These are phyloP conservation scores for Thalpophila matura DNA, from an alignment of 2,888 invertebrate species.

Conservation along the genomic window DNA sequence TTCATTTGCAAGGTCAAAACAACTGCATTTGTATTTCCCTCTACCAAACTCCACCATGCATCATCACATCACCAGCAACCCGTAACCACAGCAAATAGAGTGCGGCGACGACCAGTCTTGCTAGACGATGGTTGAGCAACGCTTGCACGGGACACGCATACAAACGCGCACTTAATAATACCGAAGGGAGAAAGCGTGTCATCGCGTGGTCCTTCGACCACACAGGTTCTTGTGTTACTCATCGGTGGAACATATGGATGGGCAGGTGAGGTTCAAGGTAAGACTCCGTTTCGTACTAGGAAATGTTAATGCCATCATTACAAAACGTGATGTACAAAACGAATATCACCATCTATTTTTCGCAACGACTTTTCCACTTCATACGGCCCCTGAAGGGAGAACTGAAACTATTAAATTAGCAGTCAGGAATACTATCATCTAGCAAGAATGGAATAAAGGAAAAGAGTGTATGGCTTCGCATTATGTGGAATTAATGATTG, in stretches of 20 bases:
- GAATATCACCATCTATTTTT: no score
- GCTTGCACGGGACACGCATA: slow-evolving; percentile 62
- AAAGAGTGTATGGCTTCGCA: no score
- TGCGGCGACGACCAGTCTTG: slow-evolving; percentile 35
- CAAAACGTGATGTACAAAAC: no score
- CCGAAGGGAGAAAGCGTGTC: slow-evolving; percentile 71
- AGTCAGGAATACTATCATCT: no score
- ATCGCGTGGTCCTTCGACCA: slow-evolving; percentile 51
- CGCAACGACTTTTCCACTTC: no score
- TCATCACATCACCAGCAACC: slow-evolving; percentile 19
- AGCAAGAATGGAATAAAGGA: no score
- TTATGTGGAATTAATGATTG: no score
- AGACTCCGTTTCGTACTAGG: no score
- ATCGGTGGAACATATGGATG: background rate
- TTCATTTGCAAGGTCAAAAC: background rate
- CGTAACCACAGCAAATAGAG: slow-evolving; percentile 9
- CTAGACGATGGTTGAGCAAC: slow-evolving; percentile 56
- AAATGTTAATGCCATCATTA: no score
- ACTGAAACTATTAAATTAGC: no score
- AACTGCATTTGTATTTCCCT: background rate
- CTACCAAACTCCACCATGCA: background rate
- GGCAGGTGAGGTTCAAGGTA: background rate
- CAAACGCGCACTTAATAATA: slow-evolving; percentile 55
- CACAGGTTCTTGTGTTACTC: slow-evolving; percentile 24
- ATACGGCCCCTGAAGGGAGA: no score